Percentiles rank a stretch among this genome's conserved stretches.
Conservation (phyloP, 2,113 vertebrate genomes). For the Melanocharis versteri region DNA sequence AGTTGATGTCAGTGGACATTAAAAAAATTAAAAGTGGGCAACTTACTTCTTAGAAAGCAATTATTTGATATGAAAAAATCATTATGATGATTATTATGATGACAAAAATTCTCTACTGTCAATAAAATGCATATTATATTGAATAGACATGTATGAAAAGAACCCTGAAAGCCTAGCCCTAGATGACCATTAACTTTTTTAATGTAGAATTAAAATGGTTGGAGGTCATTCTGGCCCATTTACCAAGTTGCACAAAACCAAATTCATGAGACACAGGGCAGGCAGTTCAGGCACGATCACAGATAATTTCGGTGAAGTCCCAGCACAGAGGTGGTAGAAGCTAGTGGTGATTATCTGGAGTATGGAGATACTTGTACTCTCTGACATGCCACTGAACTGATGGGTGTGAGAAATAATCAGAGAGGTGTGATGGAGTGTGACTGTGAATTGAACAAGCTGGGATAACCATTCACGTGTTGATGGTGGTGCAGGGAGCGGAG, state of each 20-base stretch:
- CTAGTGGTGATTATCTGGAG: background rate
- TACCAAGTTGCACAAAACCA: background rate
- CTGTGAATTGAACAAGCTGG: background rate
- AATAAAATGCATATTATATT: background rate
- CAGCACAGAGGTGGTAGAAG: background rate
- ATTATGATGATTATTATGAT: background rate
- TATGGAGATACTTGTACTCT: background rate
- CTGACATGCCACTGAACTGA: background rate
- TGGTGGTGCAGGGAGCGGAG: background rate
- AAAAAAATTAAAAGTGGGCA: background rate
- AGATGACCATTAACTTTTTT: background rate
- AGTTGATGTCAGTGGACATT: background rate
- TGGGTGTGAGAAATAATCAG: background rate
- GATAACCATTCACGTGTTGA: background rate
- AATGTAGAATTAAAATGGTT: background rate
- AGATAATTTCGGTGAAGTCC: background rate
- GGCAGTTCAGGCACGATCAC: rapidly evolving
- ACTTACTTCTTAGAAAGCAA: background rate
- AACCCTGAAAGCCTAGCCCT: background rate
- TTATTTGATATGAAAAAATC: background rate
- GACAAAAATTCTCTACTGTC: background rate
- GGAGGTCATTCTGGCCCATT: background rate
- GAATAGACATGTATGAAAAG: background rate
- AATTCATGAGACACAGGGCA: background rate
- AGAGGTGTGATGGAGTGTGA: background rate